Base-by-base conservation (phyloP, 2,888 invertebrate species). In the Gandaritis pyraliata region DNA sequence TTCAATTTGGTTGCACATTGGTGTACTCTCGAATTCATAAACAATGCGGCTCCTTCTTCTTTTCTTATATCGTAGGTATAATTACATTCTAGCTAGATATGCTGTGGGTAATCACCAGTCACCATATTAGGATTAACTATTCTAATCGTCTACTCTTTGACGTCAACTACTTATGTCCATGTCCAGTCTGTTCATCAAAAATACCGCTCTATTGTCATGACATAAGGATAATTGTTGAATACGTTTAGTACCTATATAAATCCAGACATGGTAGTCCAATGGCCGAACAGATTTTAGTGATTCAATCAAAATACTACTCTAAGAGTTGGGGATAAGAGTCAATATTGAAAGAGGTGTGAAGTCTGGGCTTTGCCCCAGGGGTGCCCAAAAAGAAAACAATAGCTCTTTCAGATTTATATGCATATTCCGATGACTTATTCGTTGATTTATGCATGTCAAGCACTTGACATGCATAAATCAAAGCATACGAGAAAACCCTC, bases 321-420 rank as follows among this genome's bases (percentile, higher is more conserved):
- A 47, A 41, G 4, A 16, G n/a, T 23, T 8, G 13, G 13, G 3
- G 2, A 46, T 61, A 63, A 16, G 52, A 29, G 16, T 45, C 38
- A 45, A 49, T 39, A 50, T 60, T 38, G 12, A n/a, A 18, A 12
- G 30, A 13, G 3, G 7, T 16, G 15, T 38, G 13, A 38, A 1
- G 18, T 29, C 49, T 38, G 18, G 51, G 30, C 29, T 7, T 16
- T 30, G 29, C 7, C 10, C 52, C 46, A 43, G 38, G 6, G 10
- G 15, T 45, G 13, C 58, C 58, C 43, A 46, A 65, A 60, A 43
- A 45, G 49, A 29, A 49, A 13, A 66, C 66, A 66, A 66, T 64
- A 16, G 58, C 16, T 45, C 38, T 33, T 54, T 18, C 23, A 51
- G 23, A 30, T 23, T 12, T 39, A 30, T 15, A 13, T 43, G 45